These are phyloP conservation scores for Polypterus senegalus DNA, from an alignment of 2,113 vertebrate species.

Conservation along the genomic window DNA sequence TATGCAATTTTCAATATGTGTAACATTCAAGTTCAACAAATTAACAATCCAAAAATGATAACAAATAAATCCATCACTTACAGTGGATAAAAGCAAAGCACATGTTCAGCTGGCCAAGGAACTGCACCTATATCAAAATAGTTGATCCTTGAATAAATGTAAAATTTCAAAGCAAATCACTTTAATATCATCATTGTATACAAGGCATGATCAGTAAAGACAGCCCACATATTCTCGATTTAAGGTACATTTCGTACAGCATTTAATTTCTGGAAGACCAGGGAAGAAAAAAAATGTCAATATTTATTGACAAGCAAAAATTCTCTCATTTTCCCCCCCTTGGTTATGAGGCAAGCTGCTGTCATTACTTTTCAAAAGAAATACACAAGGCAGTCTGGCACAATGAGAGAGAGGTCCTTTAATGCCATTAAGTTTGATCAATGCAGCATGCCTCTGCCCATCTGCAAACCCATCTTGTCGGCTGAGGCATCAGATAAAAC, in stretches of 20 bases:
- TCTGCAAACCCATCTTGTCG: constrained; percentile 23
- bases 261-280: constrained; percentile 15
- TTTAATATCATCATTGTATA: constrained; percentile 11
- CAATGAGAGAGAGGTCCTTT: constrained; percentile 7
- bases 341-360: neutral
- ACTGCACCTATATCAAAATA: too few species aligned
- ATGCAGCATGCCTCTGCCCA: constrained; percentile 27
- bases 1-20: too few species aligned
- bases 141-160: constrained; percentile 7
- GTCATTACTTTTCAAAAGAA: constrained; percentile 26
- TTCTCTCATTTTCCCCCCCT: constrained; percentile 16
- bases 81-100: too few species aligned
- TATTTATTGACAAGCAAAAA: constrained; percentile 29
- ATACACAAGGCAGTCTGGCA: constrained; percentile 11
- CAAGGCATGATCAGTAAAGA: constrained; percentile 4
- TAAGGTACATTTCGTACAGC: constrained; percentile 25
- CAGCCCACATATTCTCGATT: constrained; percentile 23
- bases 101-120: too few species aligned
- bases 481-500: constrained; percentile 14
- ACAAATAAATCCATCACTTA: too few species aligned
- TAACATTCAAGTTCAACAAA: too few species aligned
- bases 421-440: constrained; percentile 33
- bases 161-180: constrained; percentile 19
- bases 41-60: too few species aligned
- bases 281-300: constrained; percentile 34